phyloP scores from a whole-genome alignment of 2,888 invertebrate species.

The Cybosia mesomella region DNA sequence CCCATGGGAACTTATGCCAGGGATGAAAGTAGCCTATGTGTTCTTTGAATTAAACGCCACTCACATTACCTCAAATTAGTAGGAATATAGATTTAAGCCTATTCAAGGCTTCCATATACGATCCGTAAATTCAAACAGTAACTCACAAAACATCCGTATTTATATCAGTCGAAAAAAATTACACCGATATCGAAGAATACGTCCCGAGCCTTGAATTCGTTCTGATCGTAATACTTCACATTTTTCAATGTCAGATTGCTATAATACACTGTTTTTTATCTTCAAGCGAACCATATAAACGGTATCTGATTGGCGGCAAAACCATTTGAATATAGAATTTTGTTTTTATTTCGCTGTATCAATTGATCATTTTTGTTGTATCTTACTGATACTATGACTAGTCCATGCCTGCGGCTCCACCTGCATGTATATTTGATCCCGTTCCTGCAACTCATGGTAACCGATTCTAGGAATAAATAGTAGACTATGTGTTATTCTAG shows the following conservation, averaged over 20 bases:
- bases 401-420: too few relatives aligned
- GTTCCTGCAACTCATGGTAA: too few relatives aligned
- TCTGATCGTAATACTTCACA: conserved; percentile 36
- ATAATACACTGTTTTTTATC: conserved; percentile 59
- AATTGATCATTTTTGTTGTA: neutral
- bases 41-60: too few relatives aligned
- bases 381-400: too few relatives aligned
- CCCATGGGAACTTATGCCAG: too few relatives aligned
- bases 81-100: too few relatives aligned
- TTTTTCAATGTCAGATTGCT: conserved; percentile 63
- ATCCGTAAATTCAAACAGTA: neutral
- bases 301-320: conserved; percentile 44
- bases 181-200: neutral
- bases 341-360: neutral
- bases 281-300: conserved; percentile 57
- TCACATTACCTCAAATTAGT: too few relatives aligned
- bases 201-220: neutral
- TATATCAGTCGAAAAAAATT: neutral
- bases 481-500: too few relatives aligned
- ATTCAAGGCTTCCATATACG: neutral
- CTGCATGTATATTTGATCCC: too few relatives aligned
- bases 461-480: too few relatives aligned
- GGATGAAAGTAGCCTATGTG: too few relatives aligned
- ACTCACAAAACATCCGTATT: neutral
- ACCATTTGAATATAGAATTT: conserved; percentile 4